These are phyloP conservation scores for Amiota communis DNA, from an alignment of 2,888 invertebrate genomes.

Conservation along the genomic window DNA sequence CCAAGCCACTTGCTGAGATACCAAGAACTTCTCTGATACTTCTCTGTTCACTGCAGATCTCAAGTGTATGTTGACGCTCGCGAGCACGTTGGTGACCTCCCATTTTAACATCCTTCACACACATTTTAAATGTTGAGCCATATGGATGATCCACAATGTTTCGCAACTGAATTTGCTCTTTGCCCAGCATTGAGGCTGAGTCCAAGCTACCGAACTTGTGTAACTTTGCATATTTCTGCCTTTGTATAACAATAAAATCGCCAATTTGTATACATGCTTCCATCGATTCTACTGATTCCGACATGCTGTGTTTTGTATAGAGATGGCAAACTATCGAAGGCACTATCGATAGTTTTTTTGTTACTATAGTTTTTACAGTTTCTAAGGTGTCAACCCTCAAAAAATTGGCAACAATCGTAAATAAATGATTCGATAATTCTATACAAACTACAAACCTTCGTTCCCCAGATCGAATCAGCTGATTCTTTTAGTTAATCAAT, in stretches of 20 bases:
- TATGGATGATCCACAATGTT: slow-evolving; percentile 81
- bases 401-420: no score
- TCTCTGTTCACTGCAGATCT: slow-evolving; percentile 75
- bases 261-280: slow-evolving; percentile 77
- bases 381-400: no score
- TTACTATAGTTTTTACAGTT: no score
- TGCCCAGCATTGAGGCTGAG: slow-evolving; percentile 79
- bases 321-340: no score
- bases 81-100: slow-evolving; percentile 64
- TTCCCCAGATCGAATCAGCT: no score
- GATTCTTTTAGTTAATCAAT: no score
- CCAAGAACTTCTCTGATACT: slow-evolving; percentile 79
- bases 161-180: slow-evolving; percentile 80
- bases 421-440: no score
- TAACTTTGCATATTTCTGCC: slow-evolving; percentile 84
- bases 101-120: slow-evolving; percentile 74
- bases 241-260: slow-evolving; percentile 83
- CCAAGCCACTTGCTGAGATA: slow-evolving; percentile 81
- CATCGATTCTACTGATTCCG: slow-evolving; percentile 32
- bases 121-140: slow-evolving; percentile 84
- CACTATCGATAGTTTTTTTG: no score
- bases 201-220: slow-evolving; percentile 81
- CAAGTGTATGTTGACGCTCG: slow-evolving; percentile 75
- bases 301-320: no score
- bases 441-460: no score